Conservation (phyloP, 2,797 vertebrate genomes). For the Coendou prehensilis region DNA sequence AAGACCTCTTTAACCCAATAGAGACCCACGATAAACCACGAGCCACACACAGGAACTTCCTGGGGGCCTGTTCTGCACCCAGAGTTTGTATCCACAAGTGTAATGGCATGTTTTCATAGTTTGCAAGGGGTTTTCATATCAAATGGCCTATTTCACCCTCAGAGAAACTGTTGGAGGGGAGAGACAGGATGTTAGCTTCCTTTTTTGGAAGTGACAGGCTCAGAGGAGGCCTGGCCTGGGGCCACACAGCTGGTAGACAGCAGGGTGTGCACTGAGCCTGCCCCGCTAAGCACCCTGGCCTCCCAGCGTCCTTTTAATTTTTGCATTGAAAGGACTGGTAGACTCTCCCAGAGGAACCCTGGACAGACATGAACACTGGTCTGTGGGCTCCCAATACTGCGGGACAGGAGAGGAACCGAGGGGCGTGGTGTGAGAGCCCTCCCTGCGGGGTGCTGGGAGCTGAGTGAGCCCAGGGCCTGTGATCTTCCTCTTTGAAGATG, state of each 20-base stretch:
- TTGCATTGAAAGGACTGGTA: not conserved
- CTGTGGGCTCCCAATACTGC: not conserved
- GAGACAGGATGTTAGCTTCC: not conserved
- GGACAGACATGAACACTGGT: not conserved
- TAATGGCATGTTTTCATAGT: not conserved
- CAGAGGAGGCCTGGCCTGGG: not conserved
- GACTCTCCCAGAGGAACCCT: not conserved
- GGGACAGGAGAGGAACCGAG: not conserved
- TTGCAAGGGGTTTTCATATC: constrained; percentile 18
- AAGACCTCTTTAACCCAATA: not conserved
- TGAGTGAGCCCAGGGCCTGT: not conserved
- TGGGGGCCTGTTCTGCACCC: not conserved
- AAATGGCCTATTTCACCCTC: not conserved
- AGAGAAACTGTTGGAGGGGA: not conserved
- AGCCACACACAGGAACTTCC: not conserved
- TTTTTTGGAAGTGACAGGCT: not conserved
- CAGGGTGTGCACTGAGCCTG: not conserved
- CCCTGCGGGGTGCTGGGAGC: not conserved
- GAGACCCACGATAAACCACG: not conserved
- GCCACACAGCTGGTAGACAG: not conserved
- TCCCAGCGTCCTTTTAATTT: constrained; percentile 17
- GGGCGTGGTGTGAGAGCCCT: not conserved
- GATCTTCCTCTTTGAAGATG: not conserved
- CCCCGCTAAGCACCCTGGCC: not conserved
- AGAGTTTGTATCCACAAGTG: not conserved